Evolutionary conservation across 2,888 invertebrate species (phyloP), one percentile per base, ranked within the genome.

Genomic region (Neuroscelio doddi): DNA sequence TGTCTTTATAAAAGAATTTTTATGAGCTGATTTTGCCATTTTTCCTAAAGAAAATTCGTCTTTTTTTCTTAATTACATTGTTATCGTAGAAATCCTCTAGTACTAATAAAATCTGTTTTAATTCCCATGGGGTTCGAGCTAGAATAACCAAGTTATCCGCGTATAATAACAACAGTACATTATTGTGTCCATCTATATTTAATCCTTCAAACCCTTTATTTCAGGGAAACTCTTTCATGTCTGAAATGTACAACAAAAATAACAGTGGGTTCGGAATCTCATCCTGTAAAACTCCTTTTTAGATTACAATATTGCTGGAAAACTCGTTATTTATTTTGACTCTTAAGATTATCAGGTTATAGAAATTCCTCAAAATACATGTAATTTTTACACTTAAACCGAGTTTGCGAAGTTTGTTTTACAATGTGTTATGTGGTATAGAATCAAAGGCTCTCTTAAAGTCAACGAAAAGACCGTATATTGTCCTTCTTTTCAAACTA

Each of bases 61-160:
- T n/a, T n/a, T n/a, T n/a, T n/a, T n/a, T n/a, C n/a, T n/a, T n/a
- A n/a, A n/a, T n/a, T n/a, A n/a, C n/a, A n/a, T n/a, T n/a, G n/a
- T n/a, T n/a, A n/a, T n/a, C n/a, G n/a, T n/a, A n/a, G n/a, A n/a
- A n/a, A n/a, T n/a, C n/a, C n/a, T n/a, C n/a, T n/a, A n/a, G n/a
- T n/a, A n/a, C n/a, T n/a, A n/a, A n/a, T n/a, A n/a, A n/a, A n/a
- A n/a, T n/a, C n/a, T n/a, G n/a, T n/a, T n/a, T n/a, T n/a, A n/a
- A n/a, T n/a, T n/a, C n/a, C n/a, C n/a, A n/a, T n/a, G 42, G 61
- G 10, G 29, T 41, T 7, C 55, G 12, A 3, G 61, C 64, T 1
- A 65, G 45, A 21, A 65, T 47, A 9, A 49, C 65, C n/a, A 57
- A 41, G 14, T 66, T 55, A 38, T 68, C 63, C 14, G 58, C 62